These are phyloP conservation scores for Chrosomus eos DNA, from an alignment of 2,797 vertebrate genomes.

Conservation along the genomic window DNA sequence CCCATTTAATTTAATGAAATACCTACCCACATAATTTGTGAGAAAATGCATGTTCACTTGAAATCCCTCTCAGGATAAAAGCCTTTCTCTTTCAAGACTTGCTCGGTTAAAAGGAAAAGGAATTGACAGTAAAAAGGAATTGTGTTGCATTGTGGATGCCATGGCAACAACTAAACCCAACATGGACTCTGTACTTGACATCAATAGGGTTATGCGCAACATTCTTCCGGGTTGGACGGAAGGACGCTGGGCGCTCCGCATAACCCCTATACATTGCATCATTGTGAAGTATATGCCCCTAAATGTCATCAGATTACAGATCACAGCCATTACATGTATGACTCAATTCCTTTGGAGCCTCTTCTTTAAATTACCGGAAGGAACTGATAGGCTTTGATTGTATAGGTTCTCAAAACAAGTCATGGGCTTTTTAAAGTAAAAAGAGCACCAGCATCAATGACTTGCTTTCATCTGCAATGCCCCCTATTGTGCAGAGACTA, in stretches of 20 bases:
- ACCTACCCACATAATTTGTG: not conserved
- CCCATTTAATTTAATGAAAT: not conserved
- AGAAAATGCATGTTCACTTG: not conserved
- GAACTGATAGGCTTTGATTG: constrained; percentile 21
- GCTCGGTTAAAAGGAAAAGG: too few species aligned
- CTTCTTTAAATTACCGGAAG: constrained; percentile 13
- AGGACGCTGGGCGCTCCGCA: too few species aligned
- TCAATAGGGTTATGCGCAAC: too few species aligned
- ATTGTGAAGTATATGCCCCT: constrained; percentile 5
- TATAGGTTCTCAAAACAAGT: not conserved
- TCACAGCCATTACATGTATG: not conserved
- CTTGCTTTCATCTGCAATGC: not conserved
- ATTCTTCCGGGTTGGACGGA: too few species aligned
- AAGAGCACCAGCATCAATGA: not conserved
- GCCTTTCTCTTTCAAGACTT: not conserved
- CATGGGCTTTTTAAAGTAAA: constrained; percentile 1
- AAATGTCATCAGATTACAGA: constrained; percentile 13
- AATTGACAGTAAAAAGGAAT: not conserved
- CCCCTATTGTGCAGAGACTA: not conserved
- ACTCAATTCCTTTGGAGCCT: not conserved
- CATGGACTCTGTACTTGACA: not conserved
- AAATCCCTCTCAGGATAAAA: constrained; percentile 18
- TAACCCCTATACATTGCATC: constrained; percentile 16
- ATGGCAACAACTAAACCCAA: not conserved
- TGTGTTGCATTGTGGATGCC: not conserved